Conservation (phyloP, 2,113 vertebrate genomes). For the Neopipo cinnamomea region DNA sequence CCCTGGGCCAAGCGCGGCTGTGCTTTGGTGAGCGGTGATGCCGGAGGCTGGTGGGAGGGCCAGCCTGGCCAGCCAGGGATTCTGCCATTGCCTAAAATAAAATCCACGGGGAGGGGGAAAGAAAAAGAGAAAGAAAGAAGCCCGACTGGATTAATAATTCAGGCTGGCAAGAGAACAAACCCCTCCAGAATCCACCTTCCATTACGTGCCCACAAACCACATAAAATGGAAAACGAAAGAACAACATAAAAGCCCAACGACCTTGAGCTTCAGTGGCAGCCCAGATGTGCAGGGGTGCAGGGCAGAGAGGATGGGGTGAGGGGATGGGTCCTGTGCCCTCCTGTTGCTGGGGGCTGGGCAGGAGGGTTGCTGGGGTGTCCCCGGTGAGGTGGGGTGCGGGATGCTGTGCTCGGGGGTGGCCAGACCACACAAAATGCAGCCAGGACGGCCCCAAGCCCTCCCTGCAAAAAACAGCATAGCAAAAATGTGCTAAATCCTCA, state of each 20-base stretch:
- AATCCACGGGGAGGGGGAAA: accelerated
- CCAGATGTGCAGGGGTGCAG: neutral
- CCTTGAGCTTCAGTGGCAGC: neutral
- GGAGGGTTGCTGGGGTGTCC: neutral
- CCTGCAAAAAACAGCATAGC: neutral
- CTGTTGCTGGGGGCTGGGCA: neutral
- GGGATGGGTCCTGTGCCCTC: neutral
- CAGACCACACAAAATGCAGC: slow-evolving; percentile 20
- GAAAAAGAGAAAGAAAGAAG: neutral
- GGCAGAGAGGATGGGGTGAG: accelerated
- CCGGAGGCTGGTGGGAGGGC: accelerated
- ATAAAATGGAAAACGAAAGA: slow-evolving; percentile 33
- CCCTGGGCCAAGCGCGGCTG: neutral
- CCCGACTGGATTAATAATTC: slow-evolving; percentile 28
- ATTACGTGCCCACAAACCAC: slow-evolving; percentile 56
- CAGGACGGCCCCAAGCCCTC: neutral
- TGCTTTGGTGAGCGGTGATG: neutral
- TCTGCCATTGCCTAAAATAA: slow-evolving; percentile 6
- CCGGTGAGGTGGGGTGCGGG: accelerated
- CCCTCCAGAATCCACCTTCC: slow-evolving; percentile 50
- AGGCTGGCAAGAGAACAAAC: slow-evolving; percentile 46
- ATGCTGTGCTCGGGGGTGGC: neutral
- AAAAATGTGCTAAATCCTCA: slow-evolving; percentile 56
- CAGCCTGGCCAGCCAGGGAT: neutral
- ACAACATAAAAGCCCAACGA: neutral